These are phyloP conservation scores for Amblyteles armatorius DNA, from an alignment of 2,888 invertebrate genomes.

Conservation along the genomic window DNA sequence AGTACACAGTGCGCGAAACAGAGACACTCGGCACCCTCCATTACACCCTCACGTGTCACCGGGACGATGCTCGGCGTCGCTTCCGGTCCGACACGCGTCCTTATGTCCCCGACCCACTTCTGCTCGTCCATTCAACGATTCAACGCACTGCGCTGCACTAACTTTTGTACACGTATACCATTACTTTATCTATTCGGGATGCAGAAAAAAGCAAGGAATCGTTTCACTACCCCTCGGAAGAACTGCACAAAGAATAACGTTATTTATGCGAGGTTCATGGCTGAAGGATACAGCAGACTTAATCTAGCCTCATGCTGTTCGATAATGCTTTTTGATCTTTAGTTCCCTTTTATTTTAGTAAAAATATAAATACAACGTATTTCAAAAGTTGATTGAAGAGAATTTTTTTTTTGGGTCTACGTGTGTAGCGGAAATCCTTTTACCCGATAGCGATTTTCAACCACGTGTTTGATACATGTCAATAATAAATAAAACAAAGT, in stretches of 20 bases:
- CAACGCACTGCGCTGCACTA: slow-evolving; percentile 21
- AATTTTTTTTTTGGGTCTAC: not conserved
- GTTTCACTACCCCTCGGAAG: not conserved
- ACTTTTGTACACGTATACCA: not conserved
- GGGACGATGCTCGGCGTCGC: slow-evolving; percentile 79
- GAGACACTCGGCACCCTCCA: slow-evolving; percentile 61
- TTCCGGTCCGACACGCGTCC: slow-evolving; percentile 81
- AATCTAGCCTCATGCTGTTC: not conserved
- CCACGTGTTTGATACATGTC: not conserved
- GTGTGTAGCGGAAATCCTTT: not conserved
- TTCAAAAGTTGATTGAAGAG: not conserved
- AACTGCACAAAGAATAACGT: slow-evolving; percentile 22
- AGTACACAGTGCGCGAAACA: slow-evolving; percentile 10
- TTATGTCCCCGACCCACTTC: slow-evolving; percentile 71
- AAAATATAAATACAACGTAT: not conserved
- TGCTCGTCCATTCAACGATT: slow-evolving; percentile 49
- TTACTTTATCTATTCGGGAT: slow-evolving; percentile 17
- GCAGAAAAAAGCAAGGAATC: slow-evolving; percentile 7
- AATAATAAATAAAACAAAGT: not conserved
- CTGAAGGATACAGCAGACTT: not conserved
- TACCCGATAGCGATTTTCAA: not conserved
- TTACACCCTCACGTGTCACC: slow-evolving; percentile 78
- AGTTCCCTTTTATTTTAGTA: not conserved
- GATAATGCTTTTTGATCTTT: not conserved
- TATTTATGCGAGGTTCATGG: slow-evolving; percentile 26